Evolutionary conservation across 1,140 invertebrate species (phyloP).

Genomic region (Zaprionus capensis): DNA sequence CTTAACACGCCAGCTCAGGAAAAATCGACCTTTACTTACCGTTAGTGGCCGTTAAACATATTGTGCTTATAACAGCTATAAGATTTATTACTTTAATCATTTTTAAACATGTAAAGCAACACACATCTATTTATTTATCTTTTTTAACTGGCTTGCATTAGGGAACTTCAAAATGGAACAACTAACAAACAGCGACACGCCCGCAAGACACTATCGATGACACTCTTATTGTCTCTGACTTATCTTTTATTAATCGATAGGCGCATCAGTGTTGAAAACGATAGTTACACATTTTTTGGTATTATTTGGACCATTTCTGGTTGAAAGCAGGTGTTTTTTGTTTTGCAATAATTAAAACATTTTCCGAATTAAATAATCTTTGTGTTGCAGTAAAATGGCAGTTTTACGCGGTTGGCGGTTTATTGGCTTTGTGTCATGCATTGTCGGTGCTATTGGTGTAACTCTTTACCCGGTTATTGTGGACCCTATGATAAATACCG

Average conservation of each 20-base stretch:
- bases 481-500: slow-evolving; percentile 87
- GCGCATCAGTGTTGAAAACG: neutral
- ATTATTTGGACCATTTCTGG: slow-evolving; percentile 47
- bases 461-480: slow-evolving; percentile 88
- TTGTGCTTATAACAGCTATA: slow-evolving; percentile 40
- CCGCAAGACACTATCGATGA: slow-evolving; percentile 33
- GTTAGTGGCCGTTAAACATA: slow-evolving; percentile 42
- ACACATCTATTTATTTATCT: slow-evolving; percentile 25
- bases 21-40: slow-evolving; percentile 37
- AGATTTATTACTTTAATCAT: slow-evolving; percentile 38
- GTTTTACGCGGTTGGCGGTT: slow-evolving; percentile 87
- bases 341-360: slow-evolving; percentile 54
- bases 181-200: slow-evolving; percentile 47
- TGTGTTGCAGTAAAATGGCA: slow-evolving; percentile 69
- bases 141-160: slow-evolving; percentile 15
- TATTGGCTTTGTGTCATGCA: slow-evolving; percentile 85
- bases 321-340: slow-evolving; percentile 54
- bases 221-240: neutral
- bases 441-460: slow-evolving; percentile 86
- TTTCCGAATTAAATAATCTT: slow-evolving; percentile 25
- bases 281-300: neutral
- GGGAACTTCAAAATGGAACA: slow-evolving; percentile 28
- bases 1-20: slow-evolving; percentile 28
- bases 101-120: slow-evolving; percentile 24
- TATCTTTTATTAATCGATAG: neutral